Base-by-base conservation (phyloP, 2,113 vertebrate species). In the Phoenicopterus ruber region DNA sequence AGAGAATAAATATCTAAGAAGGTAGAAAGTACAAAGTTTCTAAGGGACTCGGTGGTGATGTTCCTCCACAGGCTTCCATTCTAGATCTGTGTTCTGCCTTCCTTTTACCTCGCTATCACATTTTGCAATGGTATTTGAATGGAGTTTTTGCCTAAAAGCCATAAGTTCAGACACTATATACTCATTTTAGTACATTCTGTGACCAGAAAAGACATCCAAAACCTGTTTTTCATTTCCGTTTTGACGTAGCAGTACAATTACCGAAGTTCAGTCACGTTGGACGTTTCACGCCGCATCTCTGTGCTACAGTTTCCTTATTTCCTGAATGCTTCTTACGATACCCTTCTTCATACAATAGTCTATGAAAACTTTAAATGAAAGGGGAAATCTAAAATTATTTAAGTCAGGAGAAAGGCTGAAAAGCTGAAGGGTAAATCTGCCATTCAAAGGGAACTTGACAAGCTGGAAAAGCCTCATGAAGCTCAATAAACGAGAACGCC, bases 341-440 rank as follows among this genome's bases (percentile, higher is more conserved):
- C 7, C 3, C 19, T 69, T 54, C 47, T 62, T 92, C 55, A 42
- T 66, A 81, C 88, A 91, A 88, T 83, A 86, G 40, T 81, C 82
- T 54, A n/a, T 32, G 70, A 86, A 94, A n/a, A 44, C 61, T 90
- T 85, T 63, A 89, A 93, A 74, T 55, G 57, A 76, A 96, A 87
- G n/a, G 80, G 69, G 63, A 90, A 90, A 81, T 73, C 90, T 16
- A 57, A 36, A 93, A 92, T 70, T 73, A 95, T 70, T 94, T 81
- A 80, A 91, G 93, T 59, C n/a, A 50, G 71, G 44, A 71, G 67
- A 73, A 74, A 82, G 73, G 78, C 55, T 94, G 77, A 91, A 86
- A 88, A 96, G 71, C 82, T 94, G 78, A 38, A 67, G 74, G 79
- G 66, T 88, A 82, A 88, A 88, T 22, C 93, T 96, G 74, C 61